Evolutionary conservation across 2,113 vertebrate genomes (phyloP).

Genomic region (Anoura caudifer): DNA sequence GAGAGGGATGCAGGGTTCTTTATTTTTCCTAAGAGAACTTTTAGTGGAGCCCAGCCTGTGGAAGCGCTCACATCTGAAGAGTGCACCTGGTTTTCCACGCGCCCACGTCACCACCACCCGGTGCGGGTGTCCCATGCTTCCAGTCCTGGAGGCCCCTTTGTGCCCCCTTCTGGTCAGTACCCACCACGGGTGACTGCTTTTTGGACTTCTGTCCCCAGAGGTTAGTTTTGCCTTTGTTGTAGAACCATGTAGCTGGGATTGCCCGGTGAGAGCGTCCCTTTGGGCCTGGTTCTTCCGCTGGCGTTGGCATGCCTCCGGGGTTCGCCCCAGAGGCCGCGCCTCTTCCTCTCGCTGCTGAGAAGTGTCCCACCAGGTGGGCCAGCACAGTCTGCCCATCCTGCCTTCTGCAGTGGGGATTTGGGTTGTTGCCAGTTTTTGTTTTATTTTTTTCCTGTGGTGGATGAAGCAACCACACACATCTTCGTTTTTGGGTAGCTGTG

Average conservation of each 20-base stretch:
- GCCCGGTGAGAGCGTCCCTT: accelerated
- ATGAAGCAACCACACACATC: background rate
- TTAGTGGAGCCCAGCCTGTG: background rate
- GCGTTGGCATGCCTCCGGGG: accelerated
- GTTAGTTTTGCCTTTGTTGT: background rate
- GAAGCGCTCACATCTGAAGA: accelerated
- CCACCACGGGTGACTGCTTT: background rate
- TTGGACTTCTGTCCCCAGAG: background rate
- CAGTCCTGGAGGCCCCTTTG: background rate
- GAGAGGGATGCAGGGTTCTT: background rate
- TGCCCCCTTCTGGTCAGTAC: background rate
- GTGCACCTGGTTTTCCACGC: accelerated
- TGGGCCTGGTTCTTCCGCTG: background rate
- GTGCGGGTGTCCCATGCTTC: accelerated
- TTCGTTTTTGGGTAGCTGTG: background rate
- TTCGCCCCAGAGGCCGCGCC: accelerated
- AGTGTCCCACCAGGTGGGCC: accelerated
- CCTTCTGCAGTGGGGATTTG: accelerated
- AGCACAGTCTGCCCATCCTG: accelerated
- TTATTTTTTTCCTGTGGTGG: too few species aligned
- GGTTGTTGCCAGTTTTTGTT: too few species aligned
- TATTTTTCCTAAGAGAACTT: background rate
- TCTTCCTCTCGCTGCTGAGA: accelerated
- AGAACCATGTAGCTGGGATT: accelerated
- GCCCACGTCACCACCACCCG: accelerated